phyloP scores from a whole-genome alignment of 2,797 vertebrate species.

The Sciaenops ocellatus region DNA sequence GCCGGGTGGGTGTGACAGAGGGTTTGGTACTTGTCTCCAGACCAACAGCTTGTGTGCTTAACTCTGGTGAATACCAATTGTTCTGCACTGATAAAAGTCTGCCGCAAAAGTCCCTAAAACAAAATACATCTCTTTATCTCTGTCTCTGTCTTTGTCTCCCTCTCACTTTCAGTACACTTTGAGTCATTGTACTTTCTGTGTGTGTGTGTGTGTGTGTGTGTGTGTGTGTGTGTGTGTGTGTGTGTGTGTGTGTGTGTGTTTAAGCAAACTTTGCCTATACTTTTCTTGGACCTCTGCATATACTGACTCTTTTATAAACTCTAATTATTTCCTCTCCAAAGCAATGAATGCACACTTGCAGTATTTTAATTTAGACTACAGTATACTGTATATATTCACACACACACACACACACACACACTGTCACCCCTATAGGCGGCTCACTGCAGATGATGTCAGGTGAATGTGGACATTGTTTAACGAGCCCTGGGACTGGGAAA shows the following conservation, averaged over 20 bases:
- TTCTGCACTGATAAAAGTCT: constrained; percentile 52
- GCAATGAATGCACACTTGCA: constrained; percentile 43
- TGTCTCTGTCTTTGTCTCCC: constrained; percentile 23
- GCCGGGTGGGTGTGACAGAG: constrained; percentile 36
- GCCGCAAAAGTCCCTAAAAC: constrained; percentile 38
- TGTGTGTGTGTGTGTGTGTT: background rate
- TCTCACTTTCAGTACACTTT: constrained; percentile 19
- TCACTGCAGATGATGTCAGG: constrained; percentile 73
- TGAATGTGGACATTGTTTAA: constrained; percentile 81
- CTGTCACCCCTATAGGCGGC: constrained; percentile 63
- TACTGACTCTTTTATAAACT: constrained; percentile 19
- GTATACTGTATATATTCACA: constrained; percentile 15
- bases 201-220: background rate
- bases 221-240: constrained; percentile 7
- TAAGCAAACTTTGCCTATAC: constrained; percentile 20
- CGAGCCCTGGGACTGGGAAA: constrained; percentile 69
- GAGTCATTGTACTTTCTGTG: constrained; percentile 11
- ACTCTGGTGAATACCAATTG: constrained; percentile 73
- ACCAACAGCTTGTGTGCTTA: constrained; percentile 73
- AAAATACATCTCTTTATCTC: constrained; percentile 36
- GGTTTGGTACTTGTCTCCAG: constrained; percentile 50
- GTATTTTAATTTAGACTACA: constrained; percentile 45
- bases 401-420: constrained; percentile 38
- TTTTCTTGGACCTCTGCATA: constrained; percentile 37
- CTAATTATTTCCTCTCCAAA: constrained; percentile 29